Evolutionary conservation across 2,113 vertebrate species (phyloP).

Genomic region (Dipodomys merriami): DNA sequence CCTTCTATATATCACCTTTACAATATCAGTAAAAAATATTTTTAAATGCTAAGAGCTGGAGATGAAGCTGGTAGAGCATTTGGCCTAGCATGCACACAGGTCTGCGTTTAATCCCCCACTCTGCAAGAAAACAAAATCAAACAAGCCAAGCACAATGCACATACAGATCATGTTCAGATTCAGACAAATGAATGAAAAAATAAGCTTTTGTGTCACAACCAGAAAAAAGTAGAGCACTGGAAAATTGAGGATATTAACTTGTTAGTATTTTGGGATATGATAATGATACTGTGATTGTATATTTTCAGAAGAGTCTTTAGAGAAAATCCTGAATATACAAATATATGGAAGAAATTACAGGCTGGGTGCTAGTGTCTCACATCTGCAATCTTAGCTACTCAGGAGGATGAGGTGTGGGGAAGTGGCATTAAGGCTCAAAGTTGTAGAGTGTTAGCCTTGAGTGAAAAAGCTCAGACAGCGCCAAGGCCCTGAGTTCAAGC

Average conservation of each 20-base stretch:
- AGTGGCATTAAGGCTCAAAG: too few species aligned
- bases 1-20: too few species aligned
- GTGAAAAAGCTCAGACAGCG: too few species aligned
- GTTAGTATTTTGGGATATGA: not conserved
- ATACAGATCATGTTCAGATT: not conserved
- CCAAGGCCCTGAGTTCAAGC: too few species aligned
- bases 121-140: not conserved
- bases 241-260: not conserved
- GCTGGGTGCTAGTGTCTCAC: too few species aligned
- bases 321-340: not conserved
- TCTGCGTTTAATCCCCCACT: too few species aligned
- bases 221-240: not conserved
- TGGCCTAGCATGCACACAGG: not conserved
- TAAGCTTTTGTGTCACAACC: not conserved
- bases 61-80: too few species aligned
- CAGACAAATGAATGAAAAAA: not conserved
- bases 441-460: too few species aligned
- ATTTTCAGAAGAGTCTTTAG: not conserved
- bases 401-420: too few species aligned
- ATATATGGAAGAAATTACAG: not conserved
- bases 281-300: not conserved
- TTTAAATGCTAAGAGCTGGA: too few species aligned
- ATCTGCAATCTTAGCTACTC: too few species aligned
- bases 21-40: too few species aligned
- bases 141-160: not conserved